These are phyloP conservation scores for Andrena camellia DNA, from an alignment of 2,888 invertebrate species.

Conservation along the genomic window DNA sequence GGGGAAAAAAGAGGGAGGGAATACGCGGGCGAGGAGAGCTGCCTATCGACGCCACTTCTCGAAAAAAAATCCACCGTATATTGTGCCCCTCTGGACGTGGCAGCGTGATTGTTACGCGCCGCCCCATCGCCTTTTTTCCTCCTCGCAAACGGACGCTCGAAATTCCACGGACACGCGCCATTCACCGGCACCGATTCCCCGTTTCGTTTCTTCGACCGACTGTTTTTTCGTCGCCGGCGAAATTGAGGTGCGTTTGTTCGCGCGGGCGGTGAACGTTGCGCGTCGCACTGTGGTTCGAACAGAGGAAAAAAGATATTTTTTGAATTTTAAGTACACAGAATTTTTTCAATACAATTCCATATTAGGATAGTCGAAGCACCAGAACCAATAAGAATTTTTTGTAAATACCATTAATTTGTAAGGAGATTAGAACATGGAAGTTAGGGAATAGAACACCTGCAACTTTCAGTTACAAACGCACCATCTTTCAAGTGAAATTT, in stretches of 20 bases:
- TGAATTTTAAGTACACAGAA: no score
- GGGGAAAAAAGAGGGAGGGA: slow-evolving; percentile 43
- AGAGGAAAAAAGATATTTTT: no score
- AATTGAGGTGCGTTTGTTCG: slow-evolving; percentile 6
- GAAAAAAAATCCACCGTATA: slow-evolving; percentile 69
- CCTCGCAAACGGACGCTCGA: slow-evolving; percentile 11
- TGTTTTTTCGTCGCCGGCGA: not conserved
- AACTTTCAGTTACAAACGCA: no score
- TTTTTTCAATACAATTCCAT: no score
- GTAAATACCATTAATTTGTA: no score
- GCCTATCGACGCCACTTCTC: slow-evolving; percentile 38
- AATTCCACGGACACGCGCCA: slow-evolving; percentile 29
- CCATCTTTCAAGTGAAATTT: no score
- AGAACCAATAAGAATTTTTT: no score
- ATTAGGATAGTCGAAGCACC: no score
- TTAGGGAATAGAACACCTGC: no score
- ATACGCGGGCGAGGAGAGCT: slow-evolving; percentile 16
- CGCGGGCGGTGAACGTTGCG: no score
- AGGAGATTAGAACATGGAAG: no score
- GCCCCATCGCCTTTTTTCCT: slow-evolving; percentile 44
- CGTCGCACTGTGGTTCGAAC: no score
- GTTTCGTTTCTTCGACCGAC: slow-evolving; percentile 6
- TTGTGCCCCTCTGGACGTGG: slow-evolving; percentile 57
- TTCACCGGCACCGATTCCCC: slow-evolving; percentile 3
- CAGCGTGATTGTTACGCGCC: slow-evolving; percentile 44